Conservation (phyloP, 2,113 vertebrate species). For the Ophiodon elongatus region DNA sequence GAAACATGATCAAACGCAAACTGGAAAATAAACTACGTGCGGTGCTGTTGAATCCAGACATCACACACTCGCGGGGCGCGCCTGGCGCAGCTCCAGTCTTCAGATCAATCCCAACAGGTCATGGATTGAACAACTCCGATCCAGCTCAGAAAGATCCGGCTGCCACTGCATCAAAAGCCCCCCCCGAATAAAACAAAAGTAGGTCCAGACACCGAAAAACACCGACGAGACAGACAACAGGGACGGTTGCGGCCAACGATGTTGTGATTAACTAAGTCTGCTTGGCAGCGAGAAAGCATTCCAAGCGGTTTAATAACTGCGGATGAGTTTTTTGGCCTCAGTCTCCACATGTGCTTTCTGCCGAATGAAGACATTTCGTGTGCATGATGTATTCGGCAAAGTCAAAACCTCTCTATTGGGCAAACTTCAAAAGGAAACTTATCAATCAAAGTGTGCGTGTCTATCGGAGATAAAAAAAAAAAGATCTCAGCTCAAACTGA, state of each 20-base stretch:
- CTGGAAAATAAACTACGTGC: constrained; percentile 23
- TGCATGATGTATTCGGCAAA: constrained; percentile 2
- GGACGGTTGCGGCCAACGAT: background rate
- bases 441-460: background rate
- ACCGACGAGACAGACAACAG: constrained; percentile 30
- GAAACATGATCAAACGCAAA: constrained; percentile 19
- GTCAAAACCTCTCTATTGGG: constrained; percentile 10
- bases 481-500: background rate
- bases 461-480: background rate
- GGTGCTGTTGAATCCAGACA: constrained; percentile 38
- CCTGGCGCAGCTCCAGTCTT: constrained; percentile 34
- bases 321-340: constrained; percentile 23
- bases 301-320: constrained; percentile 21
- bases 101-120: constrained; percentile 39
- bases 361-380: constrained; percentile 19
- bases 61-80: constrained; percentile 11
- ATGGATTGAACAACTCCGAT: constrained; percentile 13
- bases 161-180: constrained; percentile 27
- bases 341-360: constrained; percentile 33
- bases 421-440: background rate
- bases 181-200: constrained; percentile 33
- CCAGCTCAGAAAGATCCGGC: background rate
- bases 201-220: constrained; percentile 20
- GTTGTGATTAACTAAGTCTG: constrained; percentile 28
- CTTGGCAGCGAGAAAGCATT: constrained; percentile 52